Conservation (phyloP, 2,113 vertebrate genomes). For the Jacana jacana region DNA sequence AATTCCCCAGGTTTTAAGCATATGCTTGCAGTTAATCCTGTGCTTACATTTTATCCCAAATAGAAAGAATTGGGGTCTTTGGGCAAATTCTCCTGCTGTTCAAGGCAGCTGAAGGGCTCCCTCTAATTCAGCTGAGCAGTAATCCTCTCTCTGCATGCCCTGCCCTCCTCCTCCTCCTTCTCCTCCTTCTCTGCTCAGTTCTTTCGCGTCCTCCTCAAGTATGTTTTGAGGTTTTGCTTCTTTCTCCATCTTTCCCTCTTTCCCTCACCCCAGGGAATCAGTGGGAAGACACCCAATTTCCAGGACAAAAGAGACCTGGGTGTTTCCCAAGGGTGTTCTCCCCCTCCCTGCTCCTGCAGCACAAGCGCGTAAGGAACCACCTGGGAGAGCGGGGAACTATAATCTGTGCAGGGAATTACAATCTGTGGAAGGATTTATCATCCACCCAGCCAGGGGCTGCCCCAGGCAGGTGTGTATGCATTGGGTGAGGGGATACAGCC, state of each 20-base stretch:
- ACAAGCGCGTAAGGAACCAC: background rate
- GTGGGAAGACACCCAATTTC: background rate
- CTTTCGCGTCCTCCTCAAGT: background rate
- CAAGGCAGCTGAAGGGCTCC: constrained; percentile 41
- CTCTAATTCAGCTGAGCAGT: constrained; percentile 29
- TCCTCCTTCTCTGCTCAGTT: background rate
- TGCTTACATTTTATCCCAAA: constrained; percentile 47
- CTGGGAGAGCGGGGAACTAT: background rate
- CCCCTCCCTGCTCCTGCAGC: background rate
- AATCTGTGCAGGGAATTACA: background rate
- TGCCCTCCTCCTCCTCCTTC: background rate
- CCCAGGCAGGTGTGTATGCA: rapidly evolving
- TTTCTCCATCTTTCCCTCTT: background rate
- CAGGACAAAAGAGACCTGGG: background rate
- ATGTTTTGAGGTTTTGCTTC: background rate
- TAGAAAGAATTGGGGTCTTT: constrained; percentile 49
- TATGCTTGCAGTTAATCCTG: constrained; percentile 49
- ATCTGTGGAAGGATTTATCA: background rate
- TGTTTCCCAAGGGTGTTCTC: background rate
- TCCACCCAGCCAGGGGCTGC: background rate
- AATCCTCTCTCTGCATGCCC: constrained; percentile 32
- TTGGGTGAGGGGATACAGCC: rapidly evolving
- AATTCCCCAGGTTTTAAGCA: constrained; percentile 47
- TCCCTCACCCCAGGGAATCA: background rate
- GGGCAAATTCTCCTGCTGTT: constrained; percentile 65